These are phyloP conservation scores for Epirrhoe tristata DNA, from an alignment of 2,888 invertebrate genomes.

Conservation along the genomic window DNA sequence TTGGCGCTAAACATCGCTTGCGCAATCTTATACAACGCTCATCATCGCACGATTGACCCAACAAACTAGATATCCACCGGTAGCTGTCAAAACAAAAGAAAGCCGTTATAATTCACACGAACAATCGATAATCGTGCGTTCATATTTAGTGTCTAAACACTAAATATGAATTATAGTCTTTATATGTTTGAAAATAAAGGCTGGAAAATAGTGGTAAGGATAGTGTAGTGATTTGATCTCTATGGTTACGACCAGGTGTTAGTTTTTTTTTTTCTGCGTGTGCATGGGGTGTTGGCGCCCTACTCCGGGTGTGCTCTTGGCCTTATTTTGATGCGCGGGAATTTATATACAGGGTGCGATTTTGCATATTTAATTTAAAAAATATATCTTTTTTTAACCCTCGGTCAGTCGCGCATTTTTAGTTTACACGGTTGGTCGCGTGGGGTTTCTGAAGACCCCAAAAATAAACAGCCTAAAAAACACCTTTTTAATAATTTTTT, in stretches of 20 bases:
- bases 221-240: constrained; percentile 80
- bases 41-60: constrained; percentile 35
- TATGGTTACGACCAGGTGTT: constrained; percentile 84
- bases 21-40: constrained; percentile 34
- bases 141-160: no score
- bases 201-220: constrained; percentile 3
- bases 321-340: constrained; percentile 46
- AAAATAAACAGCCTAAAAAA: no score
- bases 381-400: no score
- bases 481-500: no score
- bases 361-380: background rate
- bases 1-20: constrained; percentile 9
- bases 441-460: no score
- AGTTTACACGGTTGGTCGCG: no score
- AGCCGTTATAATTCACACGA: constrained; percentile 73
- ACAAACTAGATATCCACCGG: constrained; percentile 41
- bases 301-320: constrained; percentile 47
- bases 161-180: constrained; percentile 29
- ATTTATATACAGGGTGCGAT: constrained; percentile 59
- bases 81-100: constrained; percentile 56
- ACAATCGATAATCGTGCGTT: constrained; percentile 54
- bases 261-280: constrained; percentile 58
- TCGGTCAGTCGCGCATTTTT: no score
- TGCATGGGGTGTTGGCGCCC: constrained; percentile 65
- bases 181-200: constrained; percentile 35